Evolutionary conservation across 2,113 vertebrate species (phyloP).

Genomic region (Myiagra hebetior): DNA sequence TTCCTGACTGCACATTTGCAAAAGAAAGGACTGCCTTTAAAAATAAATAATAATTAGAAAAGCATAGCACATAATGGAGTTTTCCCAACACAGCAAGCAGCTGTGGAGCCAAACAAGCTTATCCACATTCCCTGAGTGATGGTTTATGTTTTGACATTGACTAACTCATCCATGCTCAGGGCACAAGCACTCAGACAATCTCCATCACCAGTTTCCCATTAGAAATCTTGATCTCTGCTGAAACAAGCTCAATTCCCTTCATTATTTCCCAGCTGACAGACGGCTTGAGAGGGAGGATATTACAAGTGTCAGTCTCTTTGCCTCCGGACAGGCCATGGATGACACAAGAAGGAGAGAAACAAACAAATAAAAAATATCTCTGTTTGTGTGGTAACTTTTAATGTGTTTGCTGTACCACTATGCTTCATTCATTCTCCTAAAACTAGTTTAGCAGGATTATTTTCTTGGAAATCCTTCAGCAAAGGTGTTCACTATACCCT

Average conservation of each 20-base stretch:
- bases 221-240: conserved; percentile 50
- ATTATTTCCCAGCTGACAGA: conserved; percentile 43
- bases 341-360: neutral
- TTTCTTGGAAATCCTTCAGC: neutral
- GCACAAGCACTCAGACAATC: conserved; percentile 50
- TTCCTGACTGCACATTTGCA: neutral
- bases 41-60: neutral
- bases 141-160: conserved; percentile 58
- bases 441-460: neutral
- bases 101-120: conserved; percentile 1
- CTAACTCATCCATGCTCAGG: conserved; percentile 58
- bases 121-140: conserved; percentile 22
- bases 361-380: conserved; percentile 26
- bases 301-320: conserved; percentile 47
- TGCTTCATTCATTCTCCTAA: neutral
- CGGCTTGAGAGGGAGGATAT: conserved; percentile 57
- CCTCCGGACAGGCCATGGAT: conserved; percentile 6
- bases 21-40: neutral
- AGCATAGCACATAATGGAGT: neutral
- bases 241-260: conserved; percentile 48
- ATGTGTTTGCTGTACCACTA: neutral
- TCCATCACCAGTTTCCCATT: conserved; percentile 52
- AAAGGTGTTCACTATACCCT: neutral
- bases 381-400: conserved; percentile 26
- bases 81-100: neutral